Evolutionary conservation across 2,797 vertebrate species (phyloP), one percentile per base, ranked within the genome.

Genomic region (Thamnophis elegans): DNA sequence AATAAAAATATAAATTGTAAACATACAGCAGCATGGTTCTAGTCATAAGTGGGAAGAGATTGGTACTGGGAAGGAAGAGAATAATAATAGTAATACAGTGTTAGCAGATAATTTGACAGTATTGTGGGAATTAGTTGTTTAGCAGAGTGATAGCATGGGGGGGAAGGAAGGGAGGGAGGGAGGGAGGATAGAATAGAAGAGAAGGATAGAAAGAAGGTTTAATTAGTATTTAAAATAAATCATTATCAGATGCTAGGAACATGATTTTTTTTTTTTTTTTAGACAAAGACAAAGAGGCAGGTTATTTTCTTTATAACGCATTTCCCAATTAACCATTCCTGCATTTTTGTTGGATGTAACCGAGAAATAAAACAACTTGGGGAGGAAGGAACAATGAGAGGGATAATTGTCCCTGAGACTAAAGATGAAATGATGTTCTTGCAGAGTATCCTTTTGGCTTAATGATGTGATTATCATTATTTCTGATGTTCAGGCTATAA

Each of bases 201-300:
- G 26, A 26, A 60, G 5, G 56, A 56, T 18, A 20, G 56, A 20
- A 62, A 10, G 65, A 65, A 36, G 25, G 47, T 86, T 89, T 88
- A 94, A 82, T 89, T 87, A 18, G 47, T 85, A 90, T 93, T 94
- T 92, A 28, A 94, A 94, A 62, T 59, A 53, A 85, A 90, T 93
- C 95, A 82, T 86, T 32, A 59, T 51, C 87, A 87, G 90, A 62
- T 91, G 59, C 22, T 36, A 92, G 47, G 47, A 90, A 94, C 36
- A 89, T 86, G 82, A 94, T 87, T 82, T 59, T 68, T 73, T 36
- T 32, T 73, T n/a, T 20, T n/a, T n/a, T n/a, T 68, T 51, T 51
- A 51, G 1, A 0, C 36, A 56, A 90, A 85, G 91, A 85, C 13
- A 42, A 88, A 8, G 0, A 92, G 0, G 93, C 65, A 53, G 26